A percentile compares a stretch with the other conserved stretches of the same genome.
These are phyloP conservation scores for Peromyscus attwateri DNA, from an alignment of 2,797 vertebrate genomes.

Conservation along the genomic window DNA sequence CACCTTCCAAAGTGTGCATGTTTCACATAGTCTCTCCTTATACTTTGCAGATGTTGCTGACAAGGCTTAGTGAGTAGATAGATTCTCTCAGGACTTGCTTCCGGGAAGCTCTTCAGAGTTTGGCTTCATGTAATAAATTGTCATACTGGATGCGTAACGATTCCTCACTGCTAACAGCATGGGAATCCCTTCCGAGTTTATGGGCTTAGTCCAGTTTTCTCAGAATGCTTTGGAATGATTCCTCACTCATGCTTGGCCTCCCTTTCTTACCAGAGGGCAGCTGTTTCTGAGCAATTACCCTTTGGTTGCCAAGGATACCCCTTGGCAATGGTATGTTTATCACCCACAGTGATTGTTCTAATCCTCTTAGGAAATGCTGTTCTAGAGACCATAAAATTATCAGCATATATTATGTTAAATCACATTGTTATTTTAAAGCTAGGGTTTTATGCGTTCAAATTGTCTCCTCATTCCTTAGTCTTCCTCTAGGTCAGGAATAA, in stretches of 20 bases:
- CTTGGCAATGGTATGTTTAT: slow-evolving; percentile 27
- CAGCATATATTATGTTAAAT: not conserved
- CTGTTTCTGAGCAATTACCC: slow-evolving; percentile 50
- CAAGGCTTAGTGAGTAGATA: not conserved
- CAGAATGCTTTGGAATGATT: not conserved
- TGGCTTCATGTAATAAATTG: not conserved
- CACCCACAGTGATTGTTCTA: not conserved
- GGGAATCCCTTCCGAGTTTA: not conserved
- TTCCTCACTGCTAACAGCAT: not conserved
- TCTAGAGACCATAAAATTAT: not conserved
- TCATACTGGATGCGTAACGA: not conserved
- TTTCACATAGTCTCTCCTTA: not conserved
- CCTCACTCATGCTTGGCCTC: not conserved
- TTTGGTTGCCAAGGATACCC: slow-evolving; percentile 45
- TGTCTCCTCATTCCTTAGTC: not conserved
- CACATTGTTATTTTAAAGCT: not conserved
- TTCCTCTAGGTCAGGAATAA: slow-evolving; percentile 5
- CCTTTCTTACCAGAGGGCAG: slow-evolving; percentile 35
- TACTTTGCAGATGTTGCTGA: slow-evolving; percentile 22
- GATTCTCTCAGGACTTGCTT: not conserved
- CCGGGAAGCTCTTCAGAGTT: not conserved
- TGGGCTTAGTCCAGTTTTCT: not conserved
- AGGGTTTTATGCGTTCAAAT: not conserved
- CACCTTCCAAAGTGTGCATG: not conserved
- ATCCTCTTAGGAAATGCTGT: not conserved